A percentile compares a stretch with the other conserved stretches of the same genome.
Conservation (phyloP, 2,797 vertebrate genomes). For the Paguma larvata region DNA sequence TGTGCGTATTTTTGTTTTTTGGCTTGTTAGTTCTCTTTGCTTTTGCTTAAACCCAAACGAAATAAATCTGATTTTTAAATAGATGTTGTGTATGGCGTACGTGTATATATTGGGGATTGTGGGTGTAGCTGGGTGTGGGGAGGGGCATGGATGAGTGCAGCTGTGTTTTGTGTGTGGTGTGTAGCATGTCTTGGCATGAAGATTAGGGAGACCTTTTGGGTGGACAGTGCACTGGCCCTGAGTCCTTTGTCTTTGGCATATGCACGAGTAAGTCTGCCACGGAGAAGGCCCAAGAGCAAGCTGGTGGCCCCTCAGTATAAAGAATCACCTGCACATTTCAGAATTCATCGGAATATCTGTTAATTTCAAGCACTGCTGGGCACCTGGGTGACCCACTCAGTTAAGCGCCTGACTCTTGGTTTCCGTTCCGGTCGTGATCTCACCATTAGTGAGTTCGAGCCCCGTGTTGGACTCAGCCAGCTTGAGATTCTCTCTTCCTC, state of each 20-base stretch:
- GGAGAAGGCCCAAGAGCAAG: not conserved
- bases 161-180: too few species aligned
- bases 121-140: accelerated
- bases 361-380: not conserved
- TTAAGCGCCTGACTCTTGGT: too few species aligned
- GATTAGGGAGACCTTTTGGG: too few species aligned
- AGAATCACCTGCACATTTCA: not conserved
- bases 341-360: not conserved
- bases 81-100: accelerated
- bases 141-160: accelerated
- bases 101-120: not conserved
- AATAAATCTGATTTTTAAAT: not conserved
- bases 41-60: not conserved
- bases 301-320: too few species aligned
- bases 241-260: not conserved
- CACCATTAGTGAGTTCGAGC: too few species aligned
- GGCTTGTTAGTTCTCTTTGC: not conserved
- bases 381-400: too few species aligned
- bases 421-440: too few species aligned
- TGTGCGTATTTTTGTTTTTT: not conserved
- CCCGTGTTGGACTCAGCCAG: too few species aligned
- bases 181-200: not conserved
- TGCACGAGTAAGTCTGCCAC: not conserved
- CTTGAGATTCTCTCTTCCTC: too few species aligned
- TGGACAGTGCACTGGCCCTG: not conserved